phyloP scores from a whole-genome alignment of 2,797 vertebrate genomes.

The Fratercula arctica region DNA sequence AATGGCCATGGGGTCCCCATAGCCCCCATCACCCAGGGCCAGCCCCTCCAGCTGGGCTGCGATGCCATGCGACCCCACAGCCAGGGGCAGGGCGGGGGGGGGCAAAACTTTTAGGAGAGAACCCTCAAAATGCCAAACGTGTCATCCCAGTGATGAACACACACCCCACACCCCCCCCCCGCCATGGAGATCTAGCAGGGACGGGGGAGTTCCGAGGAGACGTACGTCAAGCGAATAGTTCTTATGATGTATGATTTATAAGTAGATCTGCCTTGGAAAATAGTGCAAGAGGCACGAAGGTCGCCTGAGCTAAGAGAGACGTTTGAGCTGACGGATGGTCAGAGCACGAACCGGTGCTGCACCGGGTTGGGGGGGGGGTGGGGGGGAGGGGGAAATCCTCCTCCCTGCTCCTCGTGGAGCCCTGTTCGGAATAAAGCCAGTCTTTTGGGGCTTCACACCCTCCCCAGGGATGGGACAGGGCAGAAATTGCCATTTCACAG shows the following conservation, averaged over 20 bases:
- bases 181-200: background rate
- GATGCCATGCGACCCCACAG: background rate
- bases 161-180: background rate
- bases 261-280: background rate
- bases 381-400: background rate
- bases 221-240: accelerated
- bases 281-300: background rate
- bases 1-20: accelerated
- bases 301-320: background rate
- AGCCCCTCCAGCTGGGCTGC: background rate
- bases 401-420: background rate
- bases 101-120: background rate
- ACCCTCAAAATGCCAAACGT: background rate
- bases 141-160: background rate
- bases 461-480: background rate
- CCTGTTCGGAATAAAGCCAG: background rate
- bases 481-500: background rate
- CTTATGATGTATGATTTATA: background rate
- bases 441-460: background rate
- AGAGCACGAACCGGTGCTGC: accelerated
- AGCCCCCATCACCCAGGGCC: background rate
- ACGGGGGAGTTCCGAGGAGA: background rate
- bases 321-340: background rate
- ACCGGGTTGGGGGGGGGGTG: background rate
- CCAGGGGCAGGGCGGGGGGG: accelerated